phyloP scores from a whole-genome alignment of 2,888 invertebrate species.

The Drosophila falleni region DNA sequence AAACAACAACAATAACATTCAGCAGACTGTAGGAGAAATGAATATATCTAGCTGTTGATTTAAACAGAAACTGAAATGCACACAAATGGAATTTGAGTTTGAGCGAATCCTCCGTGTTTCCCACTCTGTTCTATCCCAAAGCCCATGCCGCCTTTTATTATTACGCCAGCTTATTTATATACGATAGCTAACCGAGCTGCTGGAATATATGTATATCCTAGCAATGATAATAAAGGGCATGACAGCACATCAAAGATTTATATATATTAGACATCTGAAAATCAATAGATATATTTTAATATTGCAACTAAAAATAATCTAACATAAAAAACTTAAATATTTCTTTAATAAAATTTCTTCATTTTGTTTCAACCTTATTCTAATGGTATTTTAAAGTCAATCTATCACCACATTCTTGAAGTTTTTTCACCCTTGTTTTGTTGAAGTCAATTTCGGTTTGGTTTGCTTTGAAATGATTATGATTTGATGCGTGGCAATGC shows the following conservation, averaged over 20 bases:
- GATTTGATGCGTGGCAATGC: constrained; percentile 56
- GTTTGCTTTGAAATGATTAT: constrained; percentile 57
- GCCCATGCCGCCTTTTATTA: constrained; percentile 60
- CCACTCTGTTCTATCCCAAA: not conserved
- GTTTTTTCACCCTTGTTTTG: constrained; percentile 21
- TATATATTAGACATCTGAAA: too few relatives aligned
- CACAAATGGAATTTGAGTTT: constrained; percentile 79
- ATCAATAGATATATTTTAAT: too few relatives aligned
- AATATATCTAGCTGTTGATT: constrained; percentile 63
- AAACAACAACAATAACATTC: not conserved
- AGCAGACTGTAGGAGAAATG: constrained; percentile 10
- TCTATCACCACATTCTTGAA: not conserved
- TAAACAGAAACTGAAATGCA: constrained; percentile 81
- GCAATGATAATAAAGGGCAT: not conserved
- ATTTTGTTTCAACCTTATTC: not conserved
- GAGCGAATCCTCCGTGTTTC: constrained; percentile 36
- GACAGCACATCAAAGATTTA: not conserved
- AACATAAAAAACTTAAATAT: not conserved
- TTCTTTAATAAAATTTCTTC: not conserved
- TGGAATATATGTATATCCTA: constrained; percentile 31
- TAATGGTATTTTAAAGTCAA: constrained; percentile 2
- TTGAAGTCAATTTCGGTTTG: constrained; percentile 70
- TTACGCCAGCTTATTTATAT: constrained; percentile 62
- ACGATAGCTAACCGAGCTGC: constrained; percentile 21
- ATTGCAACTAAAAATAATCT: not conserved